Conservation (phyloP, 2,888 invertebrate species). For the Timema podura region DNA sequence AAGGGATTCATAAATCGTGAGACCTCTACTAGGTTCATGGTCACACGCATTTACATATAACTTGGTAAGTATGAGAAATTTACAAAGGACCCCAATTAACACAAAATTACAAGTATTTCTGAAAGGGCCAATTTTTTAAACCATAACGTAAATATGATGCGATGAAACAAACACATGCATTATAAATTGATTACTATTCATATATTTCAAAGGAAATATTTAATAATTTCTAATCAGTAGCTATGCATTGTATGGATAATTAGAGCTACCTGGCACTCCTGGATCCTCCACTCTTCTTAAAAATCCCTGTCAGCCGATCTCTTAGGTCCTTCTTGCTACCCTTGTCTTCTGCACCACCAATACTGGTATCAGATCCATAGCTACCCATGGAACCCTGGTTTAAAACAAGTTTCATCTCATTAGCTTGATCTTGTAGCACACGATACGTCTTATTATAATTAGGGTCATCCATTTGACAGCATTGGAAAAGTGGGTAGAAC, state of each 20-base stretch:
- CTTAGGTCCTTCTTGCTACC: conserved; percentile 72
- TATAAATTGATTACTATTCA: not conserved
- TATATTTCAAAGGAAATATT: not conserved
- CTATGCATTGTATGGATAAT: not conserved
- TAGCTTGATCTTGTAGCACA: not conserved
- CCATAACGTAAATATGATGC: not conserved
- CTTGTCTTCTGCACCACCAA: conserved; percentile 50
- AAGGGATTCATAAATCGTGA: no score
- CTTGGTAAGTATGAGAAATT: no score
- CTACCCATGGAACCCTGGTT: conserved; percentile 46
- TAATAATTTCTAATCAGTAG: not conserved
- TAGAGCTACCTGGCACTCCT: conserved; percentile 60
- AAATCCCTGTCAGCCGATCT: conserved; percentile 77
- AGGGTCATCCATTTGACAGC: not conserved
- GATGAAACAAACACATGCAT: not conserved
- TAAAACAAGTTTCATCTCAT: not conserved
- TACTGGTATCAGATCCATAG: conserved; percentile 68
- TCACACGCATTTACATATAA: no score
- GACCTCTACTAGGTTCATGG: no score
- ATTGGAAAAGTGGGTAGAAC: no score
- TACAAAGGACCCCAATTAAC: no score
- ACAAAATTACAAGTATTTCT: no score
- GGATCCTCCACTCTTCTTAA: conserved; percentile 60
- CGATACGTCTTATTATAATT: not conserved
- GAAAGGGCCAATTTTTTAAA: no score